Evolutionary conservation across 2,113 vertebrate genomes (phyloP).

Genomic region (Phalacrocorax pelagicus): DNA sequence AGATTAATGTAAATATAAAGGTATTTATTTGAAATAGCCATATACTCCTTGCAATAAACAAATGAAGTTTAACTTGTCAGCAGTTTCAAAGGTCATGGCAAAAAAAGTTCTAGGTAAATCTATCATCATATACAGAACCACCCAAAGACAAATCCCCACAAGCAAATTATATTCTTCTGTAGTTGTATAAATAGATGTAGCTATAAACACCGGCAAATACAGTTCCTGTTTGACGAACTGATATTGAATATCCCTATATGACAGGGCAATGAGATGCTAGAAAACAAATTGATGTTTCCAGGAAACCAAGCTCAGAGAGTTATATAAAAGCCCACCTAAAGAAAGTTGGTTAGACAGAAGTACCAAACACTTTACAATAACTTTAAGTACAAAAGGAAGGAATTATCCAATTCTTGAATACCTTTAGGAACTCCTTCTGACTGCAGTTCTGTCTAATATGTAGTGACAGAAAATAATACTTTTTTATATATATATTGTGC

Average conservation of each 20-base stretch:
- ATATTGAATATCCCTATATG: background rate
- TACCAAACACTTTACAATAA: background rate
- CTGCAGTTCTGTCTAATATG: background rate
- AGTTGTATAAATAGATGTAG: constrained; percentile 36
- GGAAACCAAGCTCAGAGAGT: background rate
- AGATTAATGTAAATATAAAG: constrained; percentile 68
- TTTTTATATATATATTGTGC: background rate
- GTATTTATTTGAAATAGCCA: constrained; percentile 63
- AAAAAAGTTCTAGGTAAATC: constrained; percentile 65
- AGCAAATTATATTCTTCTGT: constrained; percentile 60
- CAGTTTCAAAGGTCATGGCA: constrained; percentile 78
- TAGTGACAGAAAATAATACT: background rate
- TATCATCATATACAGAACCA: constrained; percentile 56
- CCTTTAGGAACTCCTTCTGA: background rate
- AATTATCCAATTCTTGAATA: background rate
- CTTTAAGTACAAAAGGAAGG: background rate
- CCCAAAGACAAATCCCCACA: constrained; percentile 61
- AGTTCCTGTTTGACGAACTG: background rate
- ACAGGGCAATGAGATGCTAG: background rate
- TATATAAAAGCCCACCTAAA: background rate
- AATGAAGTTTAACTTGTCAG: constrained; percentile 66
- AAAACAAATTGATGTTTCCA: background rate
- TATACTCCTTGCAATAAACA: background rate
- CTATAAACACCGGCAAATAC: constrained; percentile 12
- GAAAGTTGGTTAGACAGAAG: background rate